Conservation (phyloP, 2,797 vertebrate genomes). For the Miichthys miiuy region DNA sequence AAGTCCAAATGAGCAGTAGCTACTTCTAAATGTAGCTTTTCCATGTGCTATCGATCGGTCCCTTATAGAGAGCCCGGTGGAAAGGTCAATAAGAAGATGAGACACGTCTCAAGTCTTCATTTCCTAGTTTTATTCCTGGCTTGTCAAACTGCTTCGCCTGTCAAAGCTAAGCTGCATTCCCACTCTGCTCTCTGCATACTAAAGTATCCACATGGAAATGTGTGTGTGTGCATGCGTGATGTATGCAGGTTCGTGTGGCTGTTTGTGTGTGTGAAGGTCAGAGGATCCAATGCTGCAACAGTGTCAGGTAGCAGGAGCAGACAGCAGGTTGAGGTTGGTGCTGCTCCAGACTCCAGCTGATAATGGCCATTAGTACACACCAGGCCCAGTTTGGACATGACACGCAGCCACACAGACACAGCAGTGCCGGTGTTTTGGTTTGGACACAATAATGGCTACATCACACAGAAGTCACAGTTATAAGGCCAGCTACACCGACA, state of each 20-base stretch:
- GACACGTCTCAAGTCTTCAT: conserved; percentile 77
- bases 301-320: conserved; percentile 60
- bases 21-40: conserved; percentile 75
- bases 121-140: conserved; percentile 81
- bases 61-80: conserved; percentile 54
- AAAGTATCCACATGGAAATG: conserved; percentile 59
- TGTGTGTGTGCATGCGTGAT: conserved; percentile 34
- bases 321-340: conserved; percentile 57
- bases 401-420: conserved; percentile 39
- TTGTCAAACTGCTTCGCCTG: conserved; percentile 78
- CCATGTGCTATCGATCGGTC: conserved; percentile 73
- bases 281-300: conserved; percentile 46
- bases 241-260: conserved; percentile 1
- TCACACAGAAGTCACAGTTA: conserved; percentile 34
- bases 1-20: conserved; percentile 51
- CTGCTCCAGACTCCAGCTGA: conserved; percentile 59
- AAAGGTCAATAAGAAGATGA: conserved; percentile 80
- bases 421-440: conserved; percentile 36
- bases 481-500: conserved; percentile 22
- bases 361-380: conserved; percentile 58
- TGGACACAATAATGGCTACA: conserved; percentile 33
- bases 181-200: conserved; percentile 72
- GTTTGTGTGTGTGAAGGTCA: conserved; percentile 59
- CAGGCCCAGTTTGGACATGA: conserved; percentile 55
- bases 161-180: conserved; percentile 72